phyloP scores from a whole-genome alignment of 2,888 invertebrate genomes.

The Notodromas monacha region DNA sequence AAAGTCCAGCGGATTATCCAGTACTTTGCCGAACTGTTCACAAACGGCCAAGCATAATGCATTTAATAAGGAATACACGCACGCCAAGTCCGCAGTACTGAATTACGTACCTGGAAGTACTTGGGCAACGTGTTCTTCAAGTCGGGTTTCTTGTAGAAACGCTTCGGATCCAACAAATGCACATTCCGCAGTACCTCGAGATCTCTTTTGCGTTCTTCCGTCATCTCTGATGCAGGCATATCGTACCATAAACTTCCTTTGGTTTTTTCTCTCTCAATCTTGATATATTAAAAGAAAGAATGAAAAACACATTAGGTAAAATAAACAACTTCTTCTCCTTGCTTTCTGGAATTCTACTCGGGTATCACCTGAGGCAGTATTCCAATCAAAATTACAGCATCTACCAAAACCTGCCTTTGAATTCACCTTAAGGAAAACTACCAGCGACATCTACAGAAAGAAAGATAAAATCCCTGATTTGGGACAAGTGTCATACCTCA shows the following conservation, averaged over 20 bases:
- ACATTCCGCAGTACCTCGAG: constrained; percentile 69
- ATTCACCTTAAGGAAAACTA: no score
- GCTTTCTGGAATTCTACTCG: no score
- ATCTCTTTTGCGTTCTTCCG: constrained; percentile 55
- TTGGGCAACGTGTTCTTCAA: constrained; percentile 46
- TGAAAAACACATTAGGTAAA: no score
- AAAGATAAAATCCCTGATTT: no score
- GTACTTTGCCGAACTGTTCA: constrained; percentile 20
- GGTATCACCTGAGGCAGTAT: no score
- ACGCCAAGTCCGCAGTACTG: background rate
- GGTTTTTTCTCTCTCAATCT: constrained; percentile 38
- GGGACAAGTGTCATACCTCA: no score
- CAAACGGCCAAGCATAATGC: constrained; percentile 10
- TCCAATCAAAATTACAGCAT: no score
- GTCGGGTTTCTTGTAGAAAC: constrained; percentile 77
- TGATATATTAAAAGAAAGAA: no score
- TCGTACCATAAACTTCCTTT: constrained; percentile 67
- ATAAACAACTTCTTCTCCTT: no score
- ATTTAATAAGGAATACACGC: background rate
- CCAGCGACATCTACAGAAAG: no score
- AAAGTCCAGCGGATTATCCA: constrained; percentile 58
- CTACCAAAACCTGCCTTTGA: no score
- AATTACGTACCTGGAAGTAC: constrained; percentile 41
- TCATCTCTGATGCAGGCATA: constrained; percentile 55
- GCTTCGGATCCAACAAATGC: constrained; percentile 58